These are phyloP conservation scores for Deladenus siricidicola DNA, from an alignment of 2,888 invertebrate species.

Conservation along the genomic window DNA sequence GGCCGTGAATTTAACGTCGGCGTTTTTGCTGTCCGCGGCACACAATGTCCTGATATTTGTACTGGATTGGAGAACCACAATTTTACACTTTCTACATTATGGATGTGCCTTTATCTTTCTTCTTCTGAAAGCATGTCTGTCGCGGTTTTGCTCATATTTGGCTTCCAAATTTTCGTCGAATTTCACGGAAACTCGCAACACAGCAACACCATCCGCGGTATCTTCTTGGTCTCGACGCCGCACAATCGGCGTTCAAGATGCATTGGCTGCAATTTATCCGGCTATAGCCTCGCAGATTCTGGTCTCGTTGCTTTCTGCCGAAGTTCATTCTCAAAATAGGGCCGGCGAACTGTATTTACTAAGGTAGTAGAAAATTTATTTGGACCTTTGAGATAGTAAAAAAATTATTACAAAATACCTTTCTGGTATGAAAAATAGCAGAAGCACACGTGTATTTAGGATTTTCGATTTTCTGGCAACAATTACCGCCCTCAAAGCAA, in stretches of 20 bases:
- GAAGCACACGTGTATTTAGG: slow-evolving; percentile 12
- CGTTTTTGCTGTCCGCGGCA: slow-evolving; percentile 47
- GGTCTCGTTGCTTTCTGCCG: slow-evolving; percentile 32
- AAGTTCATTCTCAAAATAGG: slow-evolving; percentile 44
- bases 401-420: not conserved
- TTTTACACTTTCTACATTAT: slow-evolving; percentile 45
- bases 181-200: no score
- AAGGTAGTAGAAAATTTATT: slow-evolving; percentile 27
- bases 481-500: slow-evolving; percentile 11
- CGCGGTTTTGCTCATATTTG: not conserved
- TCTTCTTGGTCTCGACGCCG: not conserved
- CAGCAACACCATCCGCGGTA: no score
- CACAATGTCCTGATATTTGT: slow-evolving; percentile 50
- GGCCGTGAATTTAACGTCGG: slow-evolving; percentile 37
- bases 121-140: not conserved
- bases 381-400: not conserved
- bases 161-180: no score
- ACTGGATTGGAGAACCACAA: slow-evolving; percentile 37
- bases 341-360: slow-evolving; percentile 46
- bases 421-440: not conserved
- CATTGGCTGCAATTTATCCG: slow-evolving; percentile 16
- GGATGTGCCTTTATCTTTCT: slow-evolving; percentile 37
- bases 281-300: slow-evolving; percentile 37
- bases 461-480: slow-evolving; percentile 35
- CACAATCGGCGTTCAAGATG: no score